Evolutionary conservation across 2,888 invertebrate genomes (phyloP).

Genomic region (Drosophila falleni): DNA sequence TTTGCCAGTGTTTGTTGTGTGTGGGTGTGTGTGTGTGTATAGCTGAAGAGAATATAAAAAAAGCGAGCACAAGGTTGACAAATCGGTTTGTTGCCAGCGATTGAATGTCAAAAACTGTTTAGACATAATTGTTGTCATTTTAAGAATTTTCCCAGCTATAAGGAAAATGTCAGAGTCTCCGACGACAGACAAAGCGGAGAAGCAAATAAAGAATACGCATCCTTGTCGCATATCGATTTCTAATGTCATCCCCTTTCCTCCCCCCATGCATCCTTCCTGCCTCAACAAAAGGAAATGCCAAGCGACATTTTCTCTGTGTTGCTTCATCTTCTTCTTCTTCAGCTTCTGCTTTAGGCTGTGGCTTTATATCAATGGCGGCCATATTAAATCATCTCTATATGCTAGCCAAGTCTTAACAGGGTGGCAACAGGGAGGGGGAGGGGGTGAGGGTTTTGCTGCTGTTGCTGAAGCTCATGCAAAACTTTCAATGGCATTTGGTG

Average conservation of each 20-base stretch:
- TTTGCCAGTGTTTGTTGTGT: constrained; percentile 2
- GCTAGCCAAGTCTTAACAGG: constrained; percentile 11
- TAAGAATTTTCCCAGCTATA: constrained; percentile 37
- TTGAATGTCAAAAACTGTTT: constrained; percentile 75
- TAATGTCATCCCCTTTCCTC: constrained; percentile 12
- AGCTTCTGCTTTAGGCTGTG: constrained; percentile 15
- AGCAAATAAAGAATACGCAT: constrained; percentile 25
- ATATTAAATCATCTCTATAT: constrained; percentile 66
- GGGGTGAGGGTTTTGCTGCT: constrained; percentile 11
- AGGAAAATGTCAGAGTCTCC: constrained; percentile 10
- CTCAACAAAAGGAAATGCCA: constrained; percentile 52
- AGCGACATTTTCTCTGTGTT: constrained; percentile 8
- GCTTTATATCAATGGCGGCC: constrained; percentile 52
- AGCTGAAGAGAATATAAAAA: constrained; percentile 53
- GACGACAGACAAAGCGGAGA: constrained; percentile 13
- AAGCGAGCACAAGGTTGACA: constrained; percentile 51
- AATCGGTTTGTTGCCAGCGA: constrained; percentile 38
- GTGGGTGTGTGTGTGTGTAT: constrained; percentile 12
- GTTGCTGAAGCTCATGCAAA: constrained; percentile 53
- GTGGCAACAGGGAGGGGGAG: background rate
- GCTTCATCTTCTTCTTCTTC: background rate
- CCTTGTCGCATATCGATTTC: constrained; percentile 69
- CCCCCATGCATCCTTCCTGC: too few species aligned
- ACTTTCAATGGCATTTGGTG: constrained; percentile 68
- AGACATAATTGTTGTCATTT: constrained; percentile 74